A percentile compares a stretch with the other conserved stretches of the same genome.
phyloP scores from a whole-genome alignment of 2,113 vertebrate genomes.

The Cinclus mexicanus region DNA sequence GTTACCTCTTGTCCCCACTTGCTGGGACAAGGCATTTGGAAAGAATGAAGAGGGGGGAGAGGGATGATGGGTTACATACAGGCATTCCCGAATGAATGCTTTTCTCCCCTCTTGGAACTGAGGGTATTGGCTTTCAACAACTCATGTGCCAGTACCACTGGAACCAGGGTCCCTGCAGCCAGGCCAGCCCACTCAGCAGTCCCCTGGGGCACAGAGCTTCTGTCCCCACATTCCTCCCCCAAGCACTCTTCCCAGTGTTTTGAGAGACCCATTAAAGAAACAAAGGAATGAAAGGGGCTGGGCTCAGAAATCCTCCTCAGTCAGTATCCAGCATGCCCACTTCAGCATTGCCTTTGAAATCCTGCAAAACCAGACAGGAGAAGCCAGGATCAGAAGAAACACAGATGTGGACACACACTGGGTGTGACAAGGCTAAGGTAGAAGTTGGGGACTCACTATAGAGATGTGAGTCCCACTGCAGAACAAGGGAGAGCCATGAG shows the following conservation, averaged over 20 bases:
- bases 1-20: not conserved
- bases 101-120: not conserved
- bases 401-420: fast-evolving
- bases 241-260: not conserved
- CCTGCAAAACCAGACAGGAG: not conserved
- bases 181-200: not conserved
- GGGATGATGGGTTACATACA: not conserved
- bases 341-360: conserved; percentile 44
- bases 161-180: not conserved
- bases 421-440: not conserved
- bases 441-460: not conserved
- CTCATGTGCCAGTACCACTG: not conserved
- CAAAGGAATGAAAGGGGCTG: fast-evolving
- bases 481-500: fast-evolving
- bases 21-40: not conserved
- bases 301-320: not conserved
- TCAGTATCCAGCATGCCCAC: conserved; percentile 52
- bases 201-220: not conserved
- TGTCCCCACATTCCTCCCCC: not conserved
- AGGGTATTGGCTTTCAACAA: not conserved
- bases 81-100: not conserved
- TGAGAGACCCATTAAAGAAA: not conserved
- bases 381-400: not conserved
- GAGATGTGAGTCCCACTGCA: not conserved
- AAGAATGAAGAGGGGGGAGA: not conserved